A percentile compares a stretch with the other conserved stretches of the same genome.
Conservation (phyloP, 35 echinoderm and acorn worm genomes). For the Chiridota heheva region DNA sequence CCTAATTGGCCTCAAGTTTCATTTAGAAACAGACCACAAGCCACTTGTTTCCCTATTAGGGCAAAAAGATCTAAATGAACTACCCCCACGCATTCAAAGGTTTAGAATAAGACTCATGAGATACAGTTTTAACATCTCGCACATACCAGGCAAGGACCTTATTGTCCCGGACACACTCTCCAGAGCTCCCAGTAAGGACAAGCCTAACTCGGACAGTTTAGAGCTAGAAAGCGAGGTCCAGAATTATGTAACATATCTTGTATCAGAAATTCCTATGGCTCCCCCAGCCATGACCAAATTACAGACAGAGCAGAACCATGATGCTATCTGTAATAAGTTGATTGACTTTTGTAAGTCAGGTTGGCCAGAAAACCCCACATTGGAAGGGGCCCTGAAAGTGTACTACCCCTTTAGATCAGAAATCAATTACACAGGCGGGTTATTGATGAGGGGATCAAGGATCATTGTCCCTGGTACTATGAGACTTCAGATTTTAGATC, state of each 20-base stretch:
- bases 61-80: constrained; percentile 21
- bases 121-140: constrained; percentile 12
- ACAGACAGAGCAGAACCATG: not conserved
- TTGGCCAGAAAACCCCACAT: constrained; percentile 1
- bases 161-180: constrained; percentile 5
- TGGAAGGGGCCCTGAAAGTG: not conserved
- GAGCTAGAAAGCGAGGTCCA: not conserved
- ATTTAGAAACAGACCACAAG: constrained; percentile 55
- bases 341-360: constrained; percentile 7
- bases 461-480: not conserved
- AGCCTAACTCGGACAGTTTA: no score
- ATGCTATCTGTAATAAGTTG: constrained; percentile 5
- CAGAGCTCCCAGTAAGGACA: not conserved
- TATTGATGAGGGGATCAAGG: constrained; percentile 8
- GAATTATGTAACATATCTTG: not conserved
- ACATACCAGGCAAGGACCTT: constrained; percentile 24
- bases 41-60: constrained; percentile 18
- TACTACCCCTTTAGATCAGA: constrained; percentile 1
- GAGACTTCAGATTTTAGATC: constrained; percentile 10
- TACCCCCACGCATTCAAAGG: constrained; percentile 34
- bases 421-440: not conserved
- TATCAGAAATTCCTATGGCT: not conserved
- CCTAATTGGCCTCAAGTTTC: constrained; percentile 38
- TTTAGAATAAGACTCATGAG: constrained; percentile 52
- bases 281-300: not conserved